A percentile compares a stretch with the other conserved stretches of the same genome.
Conservation (phyloP, 2,888 invertebrate genomes). For the Hyposoter didymator region DNA sequence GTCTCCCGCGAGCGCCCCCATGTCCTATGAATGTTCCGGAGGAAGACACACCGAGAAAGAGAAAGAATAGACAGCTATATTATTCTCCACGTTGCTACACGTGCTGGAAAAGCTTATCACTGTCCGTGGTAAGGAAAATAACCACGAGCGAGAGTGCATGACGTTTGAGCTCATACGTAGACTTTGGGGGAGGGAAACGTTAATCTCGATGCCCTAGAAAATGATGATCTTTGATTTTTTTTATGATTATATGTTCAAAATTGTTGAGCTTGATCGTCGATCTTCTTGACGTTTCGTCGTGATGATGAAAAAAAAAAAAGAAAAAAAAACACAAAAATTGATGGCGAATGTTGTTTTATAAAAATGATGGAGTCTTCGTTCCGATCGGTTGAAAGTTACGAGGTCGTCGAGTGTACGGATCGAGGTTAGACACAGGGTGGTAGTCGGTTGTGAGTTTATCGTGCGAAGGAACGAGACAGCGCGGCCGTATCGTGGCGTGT, state of each 20-base stretch:
- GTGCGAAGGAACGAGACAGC: constrained; percentile 36
- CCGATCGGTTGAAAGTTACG: constrained; percentile 17
- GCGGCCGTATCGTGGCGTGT: constrained; percentile 57
- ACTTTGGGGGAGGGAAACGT: background rate
- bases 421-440: background rate
- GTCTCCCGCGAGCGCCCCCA: constrained; percentile 57
- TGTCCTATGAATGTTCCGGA: constrained; percentile 36
- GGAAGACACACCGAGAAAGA: constrained; percentile 24
- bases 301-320: background rate
- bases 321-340: background rate
- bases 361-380: background rate
- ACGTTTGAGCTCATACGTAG: constrained; percentile 29
- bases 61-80: constrained; percentile 34
- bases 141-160: background rate
- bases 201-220: too few relatives aligned
- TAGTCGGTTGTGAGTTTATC: constrained; percentile 13
- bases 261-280: background rate
- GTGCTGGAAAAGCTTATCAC: constrained; percentile 43
- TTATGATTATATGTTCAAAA: background rate
- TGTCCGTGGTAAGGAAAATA: background rate
- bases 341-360: background rate
- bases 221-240: background rate
- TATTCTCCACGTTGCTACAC: constrained; percentile 24
- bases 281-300: background rate
- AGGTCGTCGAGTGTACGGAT: constrained; percentile 7